Conservation (phyloP, 2,797 vertebrate species). For the Eulemur albifrons region DNA sequence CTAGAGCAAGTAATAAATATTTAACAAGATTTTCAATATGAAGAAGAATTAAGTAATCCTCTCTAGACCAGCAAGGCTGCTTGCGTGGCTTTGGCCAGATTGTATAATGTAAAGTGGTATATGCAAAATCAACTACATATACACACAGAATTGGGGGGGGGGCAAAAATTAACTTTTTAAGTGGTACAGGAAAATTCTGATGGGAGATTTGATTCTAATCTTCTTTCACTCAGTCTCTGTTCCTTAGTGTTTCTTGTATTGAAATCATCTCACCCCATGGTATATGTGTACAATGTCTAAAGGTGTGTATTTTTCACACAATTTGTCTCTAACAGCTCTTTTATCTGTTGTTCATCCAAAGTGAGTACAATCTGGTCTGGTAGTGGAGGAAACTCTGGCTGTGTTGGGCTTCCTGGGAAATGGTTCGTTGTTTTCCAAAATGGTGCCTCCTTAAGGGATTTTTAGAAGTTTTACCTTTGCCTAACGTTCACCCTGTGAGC, state of each 20-base stretch:
- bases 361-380: not conserved
- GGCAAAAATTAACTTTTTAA: not conserved
- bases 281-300: not conserved
- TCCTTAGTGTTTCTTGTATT: not conserved
- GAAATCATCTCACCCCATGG: not conserved
- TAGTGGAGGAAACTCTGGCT: not conserved
- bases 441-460: not conserved
- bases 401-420: not conserved
- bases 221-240: not conserved
- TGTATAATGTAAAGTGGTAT: not conserved
- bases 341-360: not conserved
- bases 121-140: not conserved
- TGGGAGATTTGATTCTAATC: not conserved
- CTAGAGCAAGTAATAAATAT: slow-evolving; percentile 1
- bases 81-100: not conserved
- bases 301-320: not conserved
- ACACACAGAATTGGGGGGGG: accelerated
- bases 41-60: not conserved
- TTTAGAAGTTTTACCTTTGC: not conserved
- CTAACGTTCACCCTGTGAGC: not conserved
- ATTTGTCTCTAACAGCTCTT: not conserved
- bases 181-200: not conserved
- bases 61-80: not conserved
- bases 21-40: slow-evolving; percentile 4
- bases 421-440: not conserved